Base-by-base conservation (phyloP, 1,140 invertebrate species). In the Drosophila kohkoa region DNA sequence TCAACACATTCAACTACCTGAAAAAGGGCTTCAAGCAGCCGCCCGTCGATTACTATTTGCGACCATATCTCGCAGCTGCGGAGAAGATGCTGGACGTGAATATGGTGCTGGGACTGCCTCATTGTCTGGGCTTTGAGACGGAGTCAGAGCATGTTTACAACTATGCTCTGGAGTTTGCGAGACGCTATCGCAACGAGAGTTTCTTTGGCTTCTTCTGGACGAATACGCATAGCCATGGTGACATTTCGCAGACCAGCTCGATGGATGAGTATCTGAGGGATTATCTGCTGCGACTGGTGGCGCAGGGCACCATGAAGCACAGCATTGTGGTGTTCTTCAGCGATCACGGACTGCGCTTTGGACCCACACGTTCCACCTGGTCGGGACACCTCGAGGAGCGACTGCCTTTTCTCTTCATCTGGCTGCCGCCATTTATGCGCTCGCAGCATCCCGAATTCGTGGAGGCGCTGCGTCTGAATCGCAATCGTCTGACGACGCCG, bases 271-370 rank as follows among this genome's bases (percentile, higher is more conserved):
- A 93, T 38, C 94, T 96, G 66, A 78, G 93, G 7, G 75, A 90
- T 0, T 95, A 95, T 79, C 93, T 97, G 15, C 91, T 94, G 63
- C 91, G 93, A 2, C 79, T 97, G 25, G 93, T 95, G 13, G 81
- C 93, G 0, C 92, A 93, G 10, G 94, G 95, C 0, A 93, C 94
- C 10, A 92, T 96, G 73, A 94, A 96, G 43, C 94, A 96, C 51
- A 95, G 95, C 0, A 92, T 96, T 77, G 91, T 99, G 0, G 93
- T 99, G 25, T 94, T 99, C 13, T 94, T 98, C 75, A 98, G 97
- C 82, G 98, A 99, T 92, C 98, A 99, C 92, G 98, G 98, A 0
- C 96, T 98, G 83, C 92, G 98, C 30, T 99, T 96, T 93, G 98
- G 98, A 1, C 93, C 93, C 2, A 95, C 98, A 13, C 91, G 96